A percentile compares a stretch with the other conserved stretches of the same genome.
Evolutionary conservation across 2,888 invertebrate species (phyloP).

Genomic region (Neoscelio sp.): DNA sequence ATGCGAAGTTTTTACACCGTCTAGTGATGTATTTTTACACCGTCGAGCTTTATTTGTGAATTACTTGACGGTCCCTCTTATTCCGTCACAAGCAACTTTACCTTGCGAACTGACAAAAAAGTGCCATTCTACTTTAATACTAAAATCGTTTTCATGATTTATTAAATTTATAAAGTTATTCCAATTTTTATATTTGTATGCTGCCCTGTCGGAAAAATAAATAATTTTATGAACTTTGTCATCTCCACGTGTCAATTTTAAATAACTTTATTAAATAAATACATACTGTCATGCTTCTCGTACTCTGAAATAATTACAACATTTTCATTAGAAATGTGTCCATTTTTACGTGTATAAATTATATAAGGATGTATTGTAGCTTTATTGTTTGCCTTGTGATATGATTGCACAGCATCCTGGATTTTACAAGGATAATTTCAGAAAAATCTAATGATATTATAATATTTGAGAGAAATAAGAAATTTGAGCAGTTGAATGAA

Average conservation of each 20-base stretch:
- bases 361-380: conserved; percentile 21
- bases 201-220: conserved; percentile 38
- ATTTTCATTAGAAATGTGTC: conserved; percentile 6
- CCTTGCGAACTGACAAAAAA: conserved; percentile 38
- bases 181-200: conserved; percentile 26
- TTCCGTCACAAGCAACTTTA: conserved; percentile 30
- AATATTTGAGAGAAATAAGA: too few relatives aligned
- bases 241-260: neutral
- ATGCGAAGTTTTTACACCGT: neutral
- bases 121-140: conserved; percentile 35
- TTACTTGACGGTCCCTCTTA: conserved; percentile 34
- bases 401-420: conserved; percentile 32
- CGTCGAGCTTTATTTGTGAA: too few relatives aligned
- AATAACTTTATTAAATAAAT: conserved; percentile 35
- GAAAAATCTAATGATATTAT: conserved; percentile 34
- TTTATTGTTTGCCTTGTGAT: conserved; percentile 28
- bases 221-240: conserved; percentile 20
- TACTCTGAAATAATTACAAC: conserved; percentile 25
- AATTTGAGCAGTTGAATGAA: neutral
- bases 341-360: conserved; percentile 14
- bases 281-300: conserved; percentile 17
- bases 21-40: too few relatives aligned
- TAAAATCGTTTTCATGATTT: conserved; percentile 30
- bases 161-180: conserved; percentile 27
- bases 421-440: conserved; percentile 32